Percentiles rank a stretch among this genome's conserved stretches.
phyloP scores from a whole-genome alignment of 2,888 invertebrate genomes.

The Phlogophora meticulosa region DNA sequence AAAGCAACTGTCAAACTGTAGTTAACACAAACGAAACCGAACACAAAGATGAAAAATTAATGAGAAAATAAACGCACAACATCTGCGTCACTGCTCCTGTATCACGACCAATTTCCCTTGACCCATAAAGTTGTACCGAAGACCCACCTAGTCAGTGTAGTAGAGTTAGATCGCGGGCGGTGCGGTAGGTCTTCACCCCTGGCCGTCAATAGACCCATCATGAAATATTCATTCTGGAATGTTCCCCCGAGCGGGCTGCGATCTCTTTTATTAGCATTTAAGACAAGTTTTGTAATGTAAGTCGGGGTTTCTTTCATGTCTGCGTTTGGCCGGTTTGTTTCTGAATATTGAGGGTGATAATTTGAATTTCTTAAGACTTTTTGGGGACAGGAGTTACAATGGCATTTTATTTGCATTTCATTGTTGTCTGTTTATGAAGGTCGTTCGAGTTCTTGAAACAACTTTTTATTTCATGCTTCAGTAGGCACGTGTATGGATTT shows the following conservation, averaged over 20 bases:
- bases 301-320: constrained; percentile 75
- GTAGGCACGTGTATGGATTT: neutral
- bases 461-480: neutral
- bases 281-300: constrained; percentile 84
- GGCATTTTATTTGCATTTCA: constrained; percentile 35
- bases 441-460: neutral
- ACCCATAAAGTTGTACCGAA: constrained; percentile 64
- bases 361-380: constrained; percentile 68
- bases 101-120: constrained; percentile 69
- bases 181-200: constrained; percentile 68
- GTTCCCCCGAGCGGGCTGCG: constrained; percentile 72
- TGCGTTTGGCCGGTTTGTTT: constrained; percentile 70
- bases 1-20: constrained; percentile 70
- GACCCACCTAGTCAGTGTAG: constrained; percentile 30
- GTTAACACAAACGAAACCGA: constrained; percentile 73
- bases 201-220: constrained; percentile 77
- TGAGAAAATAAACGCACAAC: constrained; percentile 83
- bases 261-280: constrained; percentile 86
- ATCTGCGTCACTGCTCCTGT: constrained; percentile 78
- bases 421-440: constrained; percentile 20
- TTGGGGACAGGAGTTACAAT: constrained; percentile 11
- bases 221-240: constrained; percentile 84
- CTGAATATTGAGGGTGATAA: constrained; percentile 73
- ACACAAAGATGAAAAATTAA: constrained; percentile 82
- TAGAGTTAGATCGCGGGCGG: constrained; percentile 52